Evolutionary conservation across 2,888 invertebrate species (phyloP), one percentile per base, ranked within the genome.

Genomic region (Eupithecia tripunctaria): DNA sequence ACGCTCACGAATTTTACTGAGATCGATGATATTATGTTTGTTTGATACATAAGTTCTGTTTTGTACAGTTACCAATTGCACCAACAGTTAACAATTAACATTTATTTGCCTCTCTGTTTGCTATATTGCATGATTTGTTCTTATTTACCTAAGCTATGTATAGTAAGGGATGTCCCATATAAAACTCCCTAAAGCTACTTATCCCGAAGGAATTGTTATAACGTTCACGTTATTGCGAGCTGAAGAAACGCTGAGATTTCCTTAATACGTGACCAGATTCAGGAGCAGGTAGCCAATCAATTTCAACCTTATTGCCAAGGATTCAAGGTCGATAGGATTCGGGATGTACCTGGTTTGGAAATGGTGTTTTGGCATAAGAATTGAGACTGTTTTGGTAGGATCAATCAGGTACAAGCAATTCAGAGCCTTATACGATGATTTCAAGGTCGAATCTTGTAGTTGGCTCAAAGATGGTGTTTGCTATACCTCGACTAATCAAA

Each of bases 201-300:
- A n/a, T 14, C 38, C 38, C 38, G 10, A 14, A 41, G 25, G 64
- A 64, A 64, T 64, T 38, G 64, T 64, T 64, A 64, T 64, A 64
- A 38, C 38, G 38, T 64, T 18, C 36, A 64, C 38, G 64, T 64
- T 64, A 64, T 60, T 29, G 60, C 64, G 38, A 63, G 60, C 29
- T n/a, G 62, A 38, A 64, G 64, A 64, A 64, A 38, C 21, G 64
- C 21, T 4, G 64, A 64, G 64, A 64, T 64, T 64, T 64, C 38
- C 64, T 21, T 25, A 38, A 25, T 41, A 64, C 64, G 64, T 64
- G 64, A 64, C 64, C 14, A 38, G 38, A 15, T 38, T 64, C 1
- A 1, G 32, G n/a, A 64, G 64, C 12, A 64, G 21, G 38, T 38
- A 21, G 14, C 38, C 38, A 21, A 38, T 21, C n/a, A 64, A 21